phyloP scores from a whole-genome alignment of 2,888 invertebrate species.

The Acleris laterana region DNA sequence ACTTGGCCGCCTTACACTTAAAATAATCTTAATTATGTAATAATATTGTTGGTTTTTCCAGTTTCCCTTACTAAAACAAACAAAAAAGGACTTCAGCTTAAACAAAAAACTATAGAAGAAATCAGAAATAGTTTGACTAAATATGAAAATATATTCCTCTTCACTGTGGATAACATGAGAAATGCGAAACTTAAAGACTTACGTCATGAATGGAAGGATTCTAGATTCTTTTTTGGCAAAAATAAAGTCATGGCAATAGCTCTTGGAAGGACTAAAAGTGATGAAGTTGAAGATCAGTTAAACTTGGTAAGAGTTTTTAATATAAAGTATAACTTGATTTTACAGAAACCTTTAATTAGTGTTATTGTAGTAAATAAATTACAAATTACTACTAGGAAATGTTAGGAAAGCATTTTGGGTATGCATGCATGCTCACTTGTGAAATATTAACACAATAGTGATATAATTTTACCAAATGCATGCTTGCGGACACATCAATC shows the following conservation, averaged over 20 bases:
- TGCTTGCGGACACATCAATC: too few species aligned
- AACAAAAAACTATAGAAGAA: constrained; percentile 95
- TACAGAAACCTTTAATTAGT: too few species aligned
- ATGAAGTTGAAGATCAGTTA: constrained; percentile 92
- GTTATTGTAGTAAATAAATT: too few species aligned
- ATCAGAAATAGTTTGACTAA: constrained; percentile 91
- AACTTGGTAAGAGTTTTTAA: constrained; percentile 80
- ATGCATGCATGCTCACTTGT: too few species aligned
- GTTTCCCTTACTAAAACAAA: constrained; percentile 97
- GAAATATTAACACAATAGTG: too few species aligned
- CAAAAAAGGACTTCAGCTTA: constrained; percentile 94
- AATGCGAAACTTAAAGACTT: constrained; percentile 95
- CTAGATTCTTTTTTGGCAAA: constrained; percentile 98
- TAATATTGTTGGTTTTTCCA: constrained; percentile 73
- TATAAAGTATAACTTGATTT: too few species aligned
- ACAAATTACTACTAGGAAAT: too few species aligned
- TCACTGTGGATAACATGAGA: constrained; percentile 96
- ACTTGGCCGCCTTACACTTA: too few species aligned
- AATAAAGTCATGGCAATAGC: constrained; percentile 97
- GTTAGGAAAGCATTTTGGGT: too few species aligned
- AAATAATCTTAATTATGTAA: not conserved
- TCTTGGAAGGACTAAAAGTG: constrained; percentile 91
- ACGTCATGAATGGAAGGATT: constrained; percentile 94
- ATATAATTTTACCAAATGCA: too few species aligned
- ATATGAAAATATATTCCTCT: constrained; percentile 94